Conservation (phyloP, 2,797 vertebrate species). For the Thaleichthys pacificus region DNA sequence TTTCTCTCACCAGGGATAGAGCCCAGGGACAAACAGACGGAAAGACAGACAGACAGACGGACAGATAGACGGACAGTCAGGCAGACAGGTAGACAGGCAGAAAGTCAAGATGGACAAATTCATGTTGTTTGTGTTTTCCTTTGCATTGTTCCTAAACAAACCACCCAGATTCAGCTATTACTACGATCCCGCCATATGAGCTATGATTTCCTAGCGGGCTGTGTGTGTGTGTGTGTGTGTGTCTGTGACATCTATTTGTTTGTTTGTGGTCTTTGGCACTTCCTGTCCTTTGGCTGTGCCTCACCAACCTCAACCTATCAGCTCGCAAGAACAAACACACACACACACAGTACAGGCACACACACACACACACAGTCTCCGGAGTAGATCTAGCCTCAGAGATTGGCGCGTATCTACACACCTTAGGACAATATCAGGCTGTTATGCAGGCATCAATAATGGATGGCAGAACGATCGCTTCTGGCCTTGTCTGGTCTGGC, state of each 20-base stretch:
- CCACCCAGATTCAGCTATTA: no score
- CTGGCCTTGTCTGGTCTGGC: background rate
- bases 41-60: no score
- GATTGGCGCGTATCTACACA: background rate
- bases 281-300: background rate
- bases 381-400: background rate
- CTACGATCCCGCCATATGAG: no score
- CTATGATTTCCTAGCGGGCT: no score
- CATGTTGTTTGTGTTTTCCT: no score
- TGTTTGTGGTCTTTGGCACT: background rate
- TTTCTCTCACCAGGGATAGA: background rate
- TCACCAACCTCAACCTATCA: background rate
- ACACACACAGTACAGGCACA: background rate
- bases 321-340: background rate
- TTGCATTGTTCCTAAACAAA: no score
- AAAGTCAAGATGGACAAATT: no score
- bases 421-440: background rate
- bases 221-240: background rate
- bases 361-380: background rate
- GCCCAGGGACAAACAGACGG: background rate
- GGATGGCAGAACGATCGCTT: background rate
- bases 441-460: conserved; percentile 2
- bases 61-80: no score
- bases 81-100: background rate
- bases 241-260: background rate